Evolutionary conservation across 2,888 invertebrate genomes (phyloP).

Genomic region (Dryobotodes eremita): DNA sequence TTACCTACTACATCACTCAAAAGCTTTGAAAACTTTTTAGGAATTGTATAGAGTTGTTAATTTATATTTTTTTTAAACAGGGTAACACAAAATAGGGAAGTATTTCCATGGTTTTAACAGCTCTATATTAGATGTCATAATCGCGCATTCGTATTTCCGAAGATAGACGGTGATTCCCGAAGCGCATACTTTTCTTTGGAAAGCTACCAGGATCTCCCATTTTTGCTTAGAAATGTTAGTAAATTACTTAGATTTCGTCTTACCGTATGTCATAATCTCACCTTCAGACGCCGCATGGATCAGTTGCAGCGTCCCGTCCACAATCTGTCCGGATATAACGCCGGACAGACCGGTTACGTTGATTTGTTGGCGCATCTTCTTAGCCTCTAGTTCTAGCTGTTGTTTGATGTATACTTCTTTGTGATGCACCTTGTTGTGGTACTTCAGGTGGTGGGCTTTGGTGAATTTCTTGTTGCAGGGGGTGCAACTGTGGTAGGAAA

Average conservation of each 20-base stretch:
- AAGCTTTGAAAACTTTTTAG: background rate
- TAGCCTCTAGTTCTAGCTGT: constrained; percentile 86
- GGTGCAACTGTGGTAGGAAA: constrained; percentile 75
- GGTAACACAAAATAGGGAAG: background rate
- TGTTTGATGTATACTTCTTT: constrained; percentile 88
- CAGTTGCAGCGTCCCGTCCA: constrained; percentile 84
- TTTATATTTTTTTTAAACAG: too few relatives aligned
- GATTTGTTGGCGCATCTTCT: constrained; percentile 86
- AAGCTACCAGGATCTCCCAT: background rate
- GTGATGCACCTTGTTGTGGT: constrained; percentile 90
- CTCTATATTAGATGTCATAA: background rate
- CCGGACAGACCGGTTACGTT: constrained; percentile 83
- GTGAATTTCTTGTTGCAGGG: constrained; percentile 90
- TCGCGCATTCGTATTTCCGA: background rate
- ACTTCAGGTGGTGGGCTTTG: constrained; percentile 88
- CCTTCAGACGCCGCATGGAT: constrained; percentile 80
- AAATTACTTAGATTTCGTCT: constrained; percentile 4
- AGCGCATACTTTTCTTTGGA: background rate
- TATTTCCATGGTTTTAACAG: background rate
- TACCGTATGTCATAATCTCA: constrained; percentile 53
- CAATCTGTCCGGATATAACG: constrained; percentile 85
- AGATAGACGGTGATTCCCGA: background rate
- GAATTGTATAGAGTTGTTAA: background rate
- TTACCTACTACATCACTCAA: background rate
- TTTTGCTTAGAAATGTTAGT: background rate